Base-by-base conservation (phyloP, 2,113 vertebrate species). In the Trochalopteron elliotii region DNA sequence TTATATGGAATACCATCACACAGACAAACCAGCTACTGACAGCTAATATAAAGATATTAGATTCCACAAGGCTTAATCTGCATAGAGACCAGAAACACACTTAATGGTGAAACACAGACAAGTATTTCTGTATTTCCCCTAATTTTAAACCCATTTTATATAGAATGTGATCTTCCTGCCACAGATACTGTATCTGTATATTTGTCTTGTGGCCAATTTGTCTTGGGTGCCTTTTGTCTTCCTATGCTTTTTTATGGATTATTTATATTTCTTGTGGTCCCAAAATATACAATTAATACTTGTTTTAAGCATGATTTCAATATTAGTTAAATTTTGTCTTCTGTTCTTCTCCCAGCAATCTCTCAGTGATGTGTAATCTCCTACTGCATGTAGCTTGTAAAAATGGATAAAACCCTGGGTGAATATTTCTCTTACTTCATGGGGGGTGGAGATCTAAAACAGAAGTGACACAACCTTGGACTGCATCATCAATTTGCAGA, bases 1-100 rank as follows among this genome's bases (percentile, higher is more conserved):
- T 69, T 67, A 96, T 63, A 95, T 97, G 92, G 72, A 96, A 96
- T 92, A 97, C 94, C 93, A 92, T 97, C 97, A 97, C 97, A 97
- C 27, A 93, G 59, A 97, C 89, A 94, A 96, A 94, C 93, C 85
- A 93, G 91, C 88, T 93, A 97, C 95, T 97, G 92, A 97, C 94
- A 85, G 93, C 89, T 95, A 96, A 91, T 92, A 95, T 92, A 97
- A 74, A 92, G 71, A 96, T 97, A 97, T 74, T 95, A 69, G 78
- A 92, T 87, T 94, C 96, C 91, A 97, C 94, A 96, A 83, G 69
- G 80, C 88, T 95, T 94, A 78, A 81, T 88, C 93, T 93, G 89
- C 79, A 94, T 94, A 96, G 94, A 97, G 95, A 96, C 96, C 97
- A 94, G 96, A 90, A 95, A 96, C 30, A 82, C 91, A 84, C 72